Evolutionary conservation across 1,140 invertebrate genomes (phyloP).

Genomic region (Lepidostoma basale): DNA sequence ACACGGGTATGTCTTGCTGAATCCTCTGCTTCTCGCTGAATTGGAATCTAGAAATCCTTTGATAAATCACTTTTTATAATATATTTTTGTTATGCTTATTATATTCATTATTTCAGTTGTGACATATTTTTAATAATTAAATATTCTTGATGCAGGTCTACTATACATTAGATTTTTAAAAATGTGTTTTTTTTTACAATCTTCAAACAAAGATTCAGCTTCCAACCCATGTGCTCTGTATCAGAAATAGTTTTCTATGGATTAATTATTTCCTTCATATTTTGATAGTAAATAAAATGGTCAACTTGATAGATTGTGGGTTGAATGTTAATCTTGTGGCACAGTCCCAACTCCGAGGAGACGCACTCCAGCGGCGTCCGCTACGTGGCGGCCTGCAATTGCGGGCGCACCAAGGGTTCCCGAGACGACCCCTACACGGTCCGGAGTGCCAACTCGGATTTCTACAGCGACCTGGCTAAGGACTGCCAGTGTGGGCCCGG

Average conservation of each 20-base stretch:
- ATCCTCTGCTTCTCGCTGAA: neutral
- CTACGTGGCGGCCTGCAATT: slow-evolving; percentile 88
- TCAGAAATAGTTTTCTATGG: no score
- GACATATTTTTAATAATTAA: no score
- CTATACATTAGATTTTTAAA: no score
- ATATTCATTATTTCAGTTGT: neutral
- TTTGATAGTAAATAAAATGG: no score
- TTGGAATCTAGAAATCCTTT: slow-evolving; percentile 5
- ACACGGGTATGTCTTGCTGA: slow-evolving; percentile 57
- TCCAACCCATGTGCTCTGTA: no score
- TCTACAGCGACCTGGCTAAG: slow-evolving; percentile 77
- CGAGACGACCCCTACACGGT: slow-evolving; percentile 90
- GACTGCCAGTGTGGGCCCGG: slow-evolving; percentile 74
- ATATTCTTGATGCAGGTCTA: no score
- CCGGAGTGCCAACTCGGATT: slow-evolving; percentile 84
- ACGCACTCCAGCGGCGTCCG: slow-evolving; percentile 81
- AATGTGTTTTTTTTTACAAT: no score
- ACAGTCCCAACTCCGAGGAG: slow-evolving; percentile 58
- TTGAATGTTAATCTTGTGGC: no score
- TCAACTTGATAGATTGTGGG: no score
- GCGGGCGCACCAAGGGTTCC: slow-evolving; percentile 81
- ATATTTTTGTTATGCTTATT: neutral
- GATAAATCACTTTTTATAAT: slow-evolving; percentile 1
- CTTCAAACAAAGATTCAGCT: no score
- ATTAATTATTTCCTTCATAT: no score